Evolutionary conservation across 2,113 vertebrate genomes (phyloP), one percentile per base, ranked within the genome.

Genomic region (Oncorhynchus gorbuscha): DNA sequence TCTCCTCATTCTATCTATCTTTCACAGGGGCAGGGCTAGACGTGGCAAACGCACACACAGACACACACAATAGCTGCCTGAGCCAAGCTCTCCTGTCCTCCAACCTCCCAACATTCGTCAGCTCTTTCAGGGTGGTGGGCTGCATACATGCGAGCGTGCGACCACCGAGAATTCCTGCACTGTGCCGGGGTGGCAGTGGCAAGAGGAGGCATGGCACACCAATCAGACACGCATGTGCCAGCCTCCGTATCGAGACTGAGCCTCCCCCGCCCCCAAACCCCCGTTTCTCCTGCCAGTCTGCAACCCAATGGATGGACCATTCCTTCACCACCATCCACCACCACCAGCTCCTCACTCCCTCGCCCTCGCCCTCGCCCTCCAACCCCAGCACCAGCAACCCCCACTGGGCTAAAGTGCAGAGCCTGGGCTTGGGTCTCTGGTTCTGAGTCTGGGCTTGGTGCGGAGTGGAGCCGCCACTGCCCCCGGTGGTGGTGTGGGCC

Each of bases 241-340:
- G 80, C 39, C 59, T 58, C 32, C 75, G 72, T 39, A 4, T 24
- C 71, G 45, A 3, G 61, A 2, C 5, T 61, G 14, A 89, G 87
- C 90, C 79, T 62, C 22, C 62, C 87, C 87, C 91, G 86, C 88
- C 78, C 79, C 78, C 61, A n/a, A 16, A n/a, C 73, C 39, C 22
- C 45, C 8, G 9, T 22, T 64, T 22, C 24, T 28, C 22, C 24
- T 14, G 45, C 22, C 48, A 59, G 48, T 20, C 71, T 28, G 14
- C 22, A 24, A 24, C 9, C 69, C 8, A 22, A 22, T 80, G 28
- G 20, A 61, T 7, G 24, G 4, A 35, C 88, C 91, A 89, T 87
- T 89, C 91, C 89, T 88, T 89, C 89, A 86, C 80, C 84, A 81
- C 79, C 84, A 82, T 73, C 83, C 84, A 81, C 39, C 35, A 39